Conservation (phyloP, 2,888 invertebrate genomes). For the Nasonia oneida region DNA sequence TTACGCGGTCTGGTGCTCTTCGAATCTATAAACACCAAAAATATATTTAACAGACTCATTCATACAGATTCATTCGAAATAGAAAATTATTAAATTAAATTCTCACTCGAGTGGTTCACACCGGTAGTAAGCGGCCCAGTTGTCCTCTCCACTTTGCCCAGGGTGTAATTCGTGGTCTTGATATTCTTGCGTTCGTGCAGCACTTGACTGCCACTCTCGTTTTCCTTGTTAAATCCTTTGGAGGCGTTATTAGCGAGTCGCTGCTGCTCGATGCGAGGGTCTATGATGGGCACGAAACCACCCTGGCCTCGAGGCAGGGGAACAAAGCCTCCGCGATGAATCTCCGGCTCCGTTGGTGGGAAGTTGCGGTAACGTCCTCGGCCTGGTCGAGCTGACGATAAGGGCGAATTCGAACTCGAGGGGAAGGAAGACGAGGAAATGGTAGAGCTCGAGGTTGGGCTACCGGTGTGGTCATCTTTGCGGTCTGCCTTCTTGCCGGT, state of each 20-base stretch:
- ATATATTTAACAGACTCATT: neutral
- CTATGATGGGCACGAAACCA: constrained; percentile 87
- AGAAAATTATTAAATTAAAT: neutral
- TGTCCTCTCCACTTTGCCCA: constrained; percentile 69
- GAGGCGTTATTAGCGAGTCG: neutral
- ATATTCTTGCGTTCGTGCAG: constrained; percentile 65
- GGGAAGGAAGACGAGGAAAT: neutral
- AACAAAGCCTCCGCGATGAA: constrained; percentile 88
- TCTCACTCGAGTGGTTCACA: constrained; percentile 39
- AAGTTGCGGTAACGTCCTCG: constrained; percentile 76
- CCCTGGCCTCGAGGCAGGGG: constrained; percentile 87
- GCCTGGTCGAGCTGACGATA: constrained; percentile 67
- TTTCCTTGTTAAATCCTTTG: constrained; percentile 56
- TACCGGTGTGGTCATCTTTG: constrained; percentile 57
- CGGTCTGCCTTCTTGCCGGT: constrained; percentile 77
- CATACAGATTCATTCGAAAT: neutral
- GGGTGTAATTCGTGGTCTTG: constrained; percentile 68
- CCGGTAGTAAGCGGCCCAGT: constrained; percentile 14
- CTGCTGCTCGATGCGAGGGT: constrained; percentile 73
- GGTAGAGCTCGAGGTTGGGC: neutral
- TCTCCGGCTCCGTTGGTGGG: constrained; percentile 82
- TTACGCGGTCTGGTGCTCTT: constrained; percentile 13
- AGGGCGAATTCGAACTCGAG: neutral
- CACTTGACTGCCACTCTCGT: constrained; percentile 64
- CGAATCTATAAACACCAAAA: neutral